Evolutionary conservation across 2,113 vertebrate genomes (phyloP), one percentile per base, ranked within the genome.

Genomic region (Nibea albiflora): DNA sequence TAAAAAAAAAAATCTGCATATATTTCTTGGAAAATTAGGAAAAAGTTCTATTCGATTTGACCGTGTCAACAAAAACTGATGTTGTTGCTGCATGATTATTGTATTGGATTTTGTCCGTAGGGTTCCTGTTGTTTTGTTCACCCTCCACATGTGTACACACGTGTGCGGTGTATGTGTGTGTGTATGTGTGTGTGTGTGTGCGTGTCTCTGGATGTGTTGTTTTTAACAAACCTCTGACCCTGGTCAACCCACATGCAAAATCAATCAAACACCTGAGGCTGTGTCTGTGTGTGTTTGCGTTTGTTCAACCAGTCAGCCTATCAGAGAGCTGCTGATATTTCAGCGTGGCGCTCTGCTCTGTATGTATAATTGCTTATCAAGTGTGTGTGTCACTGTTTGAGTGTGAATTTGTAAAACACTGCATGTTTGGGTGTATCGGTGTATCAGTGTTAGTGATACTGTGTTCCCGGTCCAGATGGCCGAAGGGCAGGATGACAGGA

Each of bases 381-480:
- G 64, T 35, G 58, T 62, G 14, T 22, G n/a, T 22, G n/a, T 76
- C 46, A 35, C 12, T 57, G 9, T 70, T 50, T 84, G 67, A 73
- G 61, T 64, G 46, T 39, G 35, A 39, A 39, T 88, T 70, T 82
- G 63, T 75, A 47, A 66, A 52, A 68, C n/a, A 52, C 11, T 50
- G 2, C 4, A 22, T 4, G 28, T 58, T 58, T 73, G 50, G 64
- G 26, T 31, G 71, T 14, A 2, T 46, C 35, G 58, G 61, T 58
- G 54, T 72, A 22, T 84, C 24, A 79, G 50, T 69, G 64, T 31
- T 47, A 22, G 10, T 60, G 54, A 76, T 83, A 75, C 31, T 53
- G 47, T 47, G 54, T 73, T 15, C 56, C 11, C 22, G 73, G 53
- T 65, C 81, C 92, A 87, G 89, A 92, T 85, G 81, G 89, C 81